These are phyloP conservation scores for Acanthisitta chloris DNA, from an alignment of 2,113 vertebrate species.

Conservation along the genomic window DNA sequence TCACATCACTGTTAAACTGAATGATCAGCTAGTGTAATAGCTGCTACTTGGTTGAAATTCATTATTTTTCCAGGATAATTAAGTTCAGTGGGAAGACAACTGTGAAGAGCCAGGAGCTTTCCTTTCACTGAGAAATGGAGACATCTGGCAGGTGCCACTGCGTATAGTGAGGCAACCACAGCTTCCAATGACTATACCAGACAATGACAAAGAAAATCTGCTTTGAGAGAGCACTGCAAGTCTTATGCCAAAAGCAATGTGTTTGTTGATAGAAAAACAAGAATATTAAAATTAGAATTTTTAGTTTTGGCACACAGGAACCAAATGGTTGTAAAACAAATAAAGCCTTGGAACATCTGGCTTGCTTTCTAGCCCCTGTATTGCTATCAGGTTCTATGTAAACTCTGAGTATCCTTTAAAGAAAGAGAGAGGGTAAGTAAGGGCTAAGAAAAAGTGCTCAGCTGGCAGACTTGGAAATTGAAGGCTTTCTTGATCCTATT, in stretches of 20 bases:
- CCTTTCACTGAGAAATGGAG: neutral
- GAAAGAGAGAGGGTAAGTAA: neutral
- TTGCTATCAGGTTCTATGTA: neutral
- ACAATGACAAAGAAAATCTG: neutral
- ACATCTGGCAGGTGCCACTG: neutral
- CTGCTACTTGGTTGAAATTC: neutral
- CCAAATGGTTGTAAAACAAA: neutral
- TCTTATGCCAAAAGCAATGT: neutral
- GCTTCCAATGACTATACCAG: neutral
- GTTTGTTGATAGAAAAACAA: neutral
- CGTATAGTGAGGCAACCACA: neutral
- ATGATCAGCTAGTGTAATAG: neutral
- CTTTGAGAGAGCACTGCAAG: neutral
- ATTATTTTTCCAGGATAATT: neutral
- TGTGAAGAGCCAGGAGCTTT: neutral
- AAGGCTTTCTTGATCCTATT: neutral
- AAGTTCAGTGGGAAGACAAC: neutral
- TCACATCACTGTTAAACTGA: conserved; percentile 2
- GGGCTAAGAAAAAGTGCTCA: neutral
- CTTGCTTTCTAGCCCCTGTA: neutral
- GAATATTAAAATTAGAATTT: neutral
- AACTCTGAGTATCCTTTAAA: neutral
- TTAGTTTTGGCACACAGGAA: neutral
- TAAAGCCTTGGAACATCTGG: neutral
- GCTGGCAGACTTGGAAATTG: neutral